These are phyloP conservation scores for Epiblema foenella DNA, from an alignment of 2,888 invertebrate genomes.

Conservation along the genomic window DNA sequence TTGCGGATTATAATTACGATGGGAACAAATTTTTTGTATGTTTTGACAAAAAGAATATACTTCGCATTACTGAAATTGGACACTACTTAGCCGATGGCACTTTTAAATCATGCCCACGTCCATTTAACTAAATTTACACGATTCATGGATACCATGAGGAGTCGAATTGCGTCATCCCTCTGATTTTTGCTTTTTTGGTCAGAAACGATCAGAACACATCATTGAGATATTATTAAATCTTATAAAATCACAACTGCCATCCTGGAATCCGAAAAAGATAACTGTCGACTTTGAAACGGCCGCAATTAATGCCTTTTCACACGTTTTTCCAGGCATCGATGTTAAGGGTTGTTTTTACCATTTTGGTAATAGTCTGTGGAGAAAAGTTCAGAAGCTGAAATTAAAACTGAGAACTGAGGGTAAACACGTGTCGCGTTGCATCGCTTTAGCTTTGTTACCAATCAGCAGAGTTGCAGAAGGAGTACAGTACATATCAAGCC, in stretches of 20 bases:
- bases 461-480: background rate
- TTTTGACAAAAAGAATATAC: slow-evolving; percentile 1
- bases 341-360: background rate
- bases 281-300: slow-evolving; percentile 29
- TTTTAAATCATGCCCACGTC: slow-evolving; percentile 7
- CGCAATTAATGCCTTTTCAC: slow-evolving; percentile 13
- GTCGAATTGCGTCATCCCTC: background rate
- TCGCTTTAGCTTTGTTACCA: slow-evolving; percentile 6
- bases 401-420: slow-evolving; percentile 3
- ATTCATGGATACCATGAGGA: slow-evolving; percentile 8
- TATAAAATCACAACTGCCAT: slow-evolving; percentile 28
- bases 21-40: too few relatives aligned
- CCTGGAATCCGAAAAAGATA: slow-evolving; percentile 18
- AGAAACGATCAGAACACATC: background rate
- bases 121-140: background rate
- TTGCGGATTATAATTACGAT: slow-evolving; percentile 6
- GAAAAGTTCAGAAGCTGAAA: background rate
- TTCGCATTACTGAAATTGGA: background rate
- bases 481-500: slow-evolving; percentile 3
- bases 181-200: slow-evolving; percentile 7
- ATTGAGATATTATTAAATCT: background rate
- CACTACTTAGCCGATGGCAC: slow-evolving; percentile 10
- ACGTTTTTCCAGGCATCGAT: slow-evolving; percentile 9
- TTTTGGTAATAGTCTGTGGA: slow-evolving; percentile 25
- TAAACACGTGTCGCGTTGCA: slow-evolving; percentile 9